These are phyloP conservation scores for Nasua narica DNA, from an alignment of 2,797 vertebrate genomes.

Conservation along the genomic window DNA sequence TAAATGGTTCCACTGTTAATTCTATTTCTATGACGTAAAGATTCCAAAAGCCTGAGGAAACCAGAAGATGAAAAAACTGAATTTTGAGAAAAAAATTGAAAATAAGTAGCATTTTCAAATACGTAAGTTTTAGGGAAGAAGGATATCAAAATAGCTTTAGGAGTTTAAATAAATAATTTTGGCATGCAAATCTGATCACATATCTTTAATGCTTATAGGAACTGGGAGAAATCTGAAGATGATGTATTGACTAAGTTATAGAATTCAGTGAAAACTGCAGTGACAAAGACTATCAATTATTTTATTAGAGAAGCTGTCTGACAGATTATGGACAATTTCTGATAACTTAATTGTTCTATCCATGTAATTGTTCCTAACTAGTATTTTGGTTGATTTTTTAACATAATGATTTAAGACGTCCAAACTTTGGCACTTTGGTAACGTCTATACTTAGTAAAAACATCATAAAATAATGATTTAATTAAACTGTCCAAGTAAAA, in stretches of 20 bases:
- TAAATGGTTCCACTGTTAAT: not conserved
- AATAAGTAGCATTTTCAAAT: not conserved
- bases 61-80: not conserved
- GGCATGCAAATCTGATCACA: not conserved
- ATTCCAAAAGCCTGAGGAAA: not conserved
- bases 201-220: not conserved
- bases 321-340: not conserved
- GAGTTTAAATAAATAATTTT: not conserved
- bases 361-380: not conserved
- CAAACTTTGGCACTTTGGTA: not conserved
- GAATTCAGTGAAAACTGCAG: not conserved
- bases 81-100: not conserved
- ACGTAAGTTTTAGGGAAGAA: not conserved
- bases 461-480: not conserved
- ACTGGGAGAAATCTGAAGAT: not conserved
- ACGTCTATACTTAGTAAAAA: not conserved
- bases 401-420: not conserved
- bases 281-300: not conserved
- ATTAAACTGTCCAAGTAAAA: not conserved
- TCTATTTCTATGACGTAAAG: not conserved
- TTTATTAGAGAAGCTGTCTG: not conserved
- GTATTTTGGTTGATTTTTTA: slow-evolving; percentile 11
- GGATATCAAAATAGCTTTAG: not conserved
- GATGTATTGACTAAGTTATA: not conserved
- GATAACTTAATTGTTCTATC: not conserved